These are phyloP conservation scores for Ecdyonurus torrentis DNA, from an alignment of 2,888 invertebrate genomes.

Conservation along the genomic window DNA sequence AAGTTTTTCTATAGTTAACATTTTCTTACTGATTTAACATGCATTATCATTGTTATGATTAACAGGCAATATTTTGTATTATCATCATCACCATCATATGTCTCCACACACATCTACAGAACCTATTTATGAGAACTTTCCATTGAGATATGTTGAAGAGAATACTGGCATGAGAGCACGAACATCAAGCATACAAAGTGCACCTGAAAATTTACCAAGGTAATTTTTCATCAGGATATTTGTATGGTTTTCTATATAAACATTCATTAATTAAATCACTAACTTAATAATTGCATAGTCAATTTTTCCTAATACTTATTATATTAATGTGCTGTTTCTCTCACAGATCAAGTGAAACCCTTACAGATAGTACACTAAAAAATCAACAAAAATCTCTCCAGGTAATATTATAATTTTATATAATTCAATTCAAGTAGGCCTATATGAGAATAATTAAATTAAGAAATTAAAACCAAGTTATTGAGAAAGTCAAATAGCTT, in stretches of 20 bases:
- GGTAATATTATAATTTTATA: background rate
- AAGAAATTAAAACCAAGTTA: too few species aligned
- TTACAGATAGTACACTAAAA: background rate
- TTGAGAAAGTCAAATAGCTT: too few species aligned
- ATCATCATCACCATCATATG: slow-evolving; percentile 12
- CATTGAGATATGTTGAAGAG: slow-evolving; percentile 27
- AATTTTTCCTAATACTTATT: too few species aligned
- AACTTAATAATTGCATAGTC: too few species aligned
- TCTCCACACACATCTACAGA: slow-evolving; percentile 32
- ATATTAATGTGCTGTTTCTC: too few species aligned
- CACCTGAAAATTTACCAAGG: background rate
- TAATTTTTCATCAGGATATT: background rate
- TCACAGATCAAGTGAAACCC: too few species aligned
- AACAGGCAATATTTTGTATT: background rate
- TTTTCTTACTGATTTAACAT: too few species aligned
- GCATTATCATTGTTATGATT: too few species aligned
- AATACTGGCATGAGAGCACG: background rate
- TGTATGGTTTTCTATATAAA: background rate
- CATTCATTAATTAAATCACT: too few species aligned
- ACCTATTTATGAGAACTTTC: slow-evolving; percentile 70
- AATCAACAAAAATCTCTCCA: background rate
- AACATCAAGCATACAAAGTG: slow-evolving; percentile 3
- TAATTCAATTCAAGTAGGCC: too few species aligned
- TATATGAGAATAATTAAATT: too few species aligned
- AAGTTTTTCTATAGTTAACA: too few species aligned